These are phyloP conservation scores for Microtus oregoni DNA, from an alignment of 2,113 vertebrate genomes.

Conservation along the genomic window DNA sequence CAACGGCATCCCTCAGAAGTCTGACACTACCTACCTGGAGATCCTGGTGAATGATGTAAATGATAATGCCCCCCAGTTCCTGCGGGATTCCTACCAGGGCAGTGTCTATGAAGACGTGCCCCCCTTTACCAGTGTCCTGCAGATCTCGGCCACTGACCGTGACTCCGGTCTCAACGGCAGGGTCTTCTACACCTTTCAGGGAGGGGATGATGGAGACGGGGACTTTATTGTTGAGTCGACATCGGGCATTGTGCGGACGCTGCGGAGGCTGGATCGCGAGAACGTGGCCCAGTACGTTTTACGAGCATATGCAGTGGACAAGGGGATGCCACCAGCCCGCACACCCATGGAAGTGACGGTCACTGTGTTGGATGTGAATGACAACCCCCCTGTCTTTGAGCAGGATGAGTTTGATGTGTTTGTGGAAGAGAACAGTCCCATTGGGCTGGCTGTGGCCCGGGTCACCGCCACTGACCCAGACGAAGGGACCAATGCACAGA, in stretches of 20 bases:
- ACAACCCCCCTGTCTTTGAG: slow-evolving; percentile 97
- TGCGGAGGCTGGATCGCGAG: slow-evolving; percentile 95
- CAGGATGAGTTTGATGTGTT: slow-evolving; percentile 96
- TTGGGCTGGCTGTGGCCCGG: slow-evolving; percentile 94
- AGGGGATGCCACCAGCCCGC: slow-evolving; percentile 92
- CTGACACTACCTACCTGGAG: slow-evolving; percentile 98
- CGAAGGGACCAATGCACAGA: slow-evolving; percentile 97
- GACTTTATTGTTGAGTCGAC: slow-evolving; percentile 98
- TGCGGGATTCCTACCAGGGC: slow-evolving; percentile 93
- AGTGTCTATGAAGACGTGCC: slow-evolving; percentile 95
- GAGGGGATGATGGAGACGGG: slow-evolving; percentile 94
- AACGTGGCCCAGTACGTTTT: slow-evolving; percentile 93
- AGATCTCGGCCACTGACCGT: slow-evolving; percentile 95
- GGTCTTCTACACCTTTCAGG: slow-evolving; percentile 97
- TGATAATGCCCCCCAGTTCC: slow-evolving; percentile 95
- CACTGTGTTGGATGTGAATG: slow-evolving; percentile 94
- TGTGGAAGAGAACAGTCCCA: slow-evolving; percentile 97
- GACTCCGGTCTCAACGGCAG: slow-evolving; percentile 95
- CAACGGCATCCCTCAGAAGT: slow-evolving; percentile 98
- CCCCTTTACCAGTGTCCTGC: slow-evolving; percentile 94
- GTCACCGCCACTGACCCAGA: slow-evolving; percentile 96
- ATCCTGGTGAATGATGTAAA: slow-evolving; percentile 97
- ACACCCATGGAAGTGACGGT: slow-evolving; percentile 93
- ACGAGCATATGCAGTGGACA: slow-evolving; percentile 93
- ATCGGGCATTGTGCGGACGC: slow-evolving; percentile 94